Percentiles rank a stretch among this genome's conserved stretches.
phyloP scores from a whole-genome alignment of 1,140 invertebrate genomes.

The Eufriesea mexicana region DNA sequence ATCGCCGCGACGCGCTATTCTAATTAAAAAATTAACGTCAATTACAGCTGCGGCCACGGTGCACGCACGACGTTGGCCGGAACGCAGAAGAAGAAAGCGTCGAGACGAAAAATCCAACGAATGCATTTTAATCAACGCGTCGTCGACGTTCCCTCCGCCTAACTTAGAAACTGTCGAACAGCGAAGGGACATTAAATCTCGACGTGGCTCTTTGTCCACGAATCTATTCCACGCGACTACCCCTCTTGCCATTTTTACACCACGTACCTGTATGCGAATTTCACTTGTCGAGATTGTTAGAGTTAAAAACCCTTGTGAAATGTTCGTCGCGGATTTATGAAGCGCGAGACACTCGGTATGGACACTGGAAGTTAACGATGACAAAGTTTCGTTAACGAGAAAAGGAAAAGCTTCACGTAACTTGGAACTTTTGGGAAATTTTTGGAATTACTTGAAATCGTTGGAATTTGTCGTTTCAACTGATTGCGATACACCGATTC shows the following conservation, averaged over 20 bases:
- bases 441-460: no score
- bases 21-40: slow-evolving; percentile 75
- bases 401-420: no score
- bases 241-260: neutral
- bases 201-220: neutral
- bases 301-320: no score
- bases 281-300: no score
- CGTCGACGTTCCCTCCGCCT: slow-evolving; percentile 6
- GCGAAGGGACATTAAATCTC: slow-evolving; percentile 29
- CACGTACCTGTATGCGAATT: no score
- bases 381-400: no score
- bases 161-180: slow-evolving; percentile 23
- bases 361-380: no score
- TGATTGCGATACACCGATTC: no score
- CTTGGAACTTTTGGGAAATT: no score
- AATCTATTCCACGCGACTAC: neutral
- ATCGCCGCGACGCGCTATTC: slow-evolving; percentile 54
- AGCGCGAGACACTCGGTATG: no score
- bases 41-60: slow-evolving; percentile 57
- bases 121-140: slow-evolving; percentile 70
- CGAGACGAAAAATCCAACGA: slow-evolving; percentile 59
- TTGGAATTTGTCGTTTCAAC: no score
- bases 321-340: no score
- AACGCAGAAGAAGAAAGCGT: slow-evolving; percentile 45
- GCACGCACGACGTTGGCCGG: neutral